These are phyloP conservation scores for Gnathonemus echidnorhynchus DNA, from an alignment of 2,113 vertebrate species.

Conservation along the genomic window DNA sequence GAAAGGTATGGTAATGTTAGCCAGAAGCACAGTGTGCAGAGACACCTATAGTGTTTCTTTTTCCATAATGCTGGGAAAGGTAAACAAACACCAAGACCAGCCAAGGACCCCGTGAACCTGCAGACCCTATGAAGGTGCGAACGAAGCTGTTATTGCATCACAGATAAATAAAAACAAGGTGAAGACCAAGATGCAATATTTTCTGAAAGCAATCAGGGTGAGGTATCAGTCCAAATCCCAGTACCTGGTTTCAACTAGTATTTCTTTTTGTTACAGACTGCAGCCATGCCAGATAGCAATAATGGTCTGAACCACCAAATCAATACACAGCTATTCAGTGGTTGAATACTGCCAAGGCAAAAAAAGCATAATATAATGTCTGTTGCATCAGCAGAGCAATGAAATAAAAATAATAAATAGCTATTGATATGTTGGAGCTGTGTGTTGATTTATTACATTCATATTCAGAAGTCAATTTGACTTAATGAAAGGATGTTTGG, in stretches of 20 bases:
- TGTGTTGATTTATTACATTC: not conserved
- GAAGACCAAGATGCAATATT: not conserved
- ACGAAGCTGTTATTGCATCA: not conserved
- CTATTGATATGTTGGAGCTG: not conserved
- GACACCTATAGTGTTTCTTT: not conserved
- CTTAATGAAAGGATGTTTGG: not conserved
- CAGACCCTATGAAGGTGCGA: not conserved
- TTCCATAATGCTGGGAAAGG: not conserved
- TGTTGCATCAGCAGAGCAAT: not conserved
- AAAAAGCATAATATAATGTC: not conserved
- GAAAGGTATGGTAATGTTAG: not conserved
- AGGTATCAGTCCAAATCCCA: not conserved
- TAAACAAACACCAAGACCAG: not conserved
- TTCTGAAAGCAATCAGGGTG: not conserved
- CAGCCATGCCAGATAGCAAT: not conserved
- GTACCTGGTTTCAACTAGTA: not conserved
- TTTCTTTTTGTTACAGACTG: not conserved
- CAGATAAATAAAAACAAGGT: not conserved
- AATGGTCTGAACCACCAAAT: not conserved
- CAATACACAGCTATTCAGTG: not conserved
- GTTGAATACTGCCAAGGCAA: not conserved
- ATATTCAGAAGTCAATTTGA: not conserved
- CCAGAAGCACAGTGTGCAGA: not conserved
- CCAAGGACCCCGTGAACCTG: not conserved
- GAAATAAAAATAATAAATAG: not conserved